Conservation (phyloP, 2,797 vertebrate species). For the Coregonus suidteri region DNA sequence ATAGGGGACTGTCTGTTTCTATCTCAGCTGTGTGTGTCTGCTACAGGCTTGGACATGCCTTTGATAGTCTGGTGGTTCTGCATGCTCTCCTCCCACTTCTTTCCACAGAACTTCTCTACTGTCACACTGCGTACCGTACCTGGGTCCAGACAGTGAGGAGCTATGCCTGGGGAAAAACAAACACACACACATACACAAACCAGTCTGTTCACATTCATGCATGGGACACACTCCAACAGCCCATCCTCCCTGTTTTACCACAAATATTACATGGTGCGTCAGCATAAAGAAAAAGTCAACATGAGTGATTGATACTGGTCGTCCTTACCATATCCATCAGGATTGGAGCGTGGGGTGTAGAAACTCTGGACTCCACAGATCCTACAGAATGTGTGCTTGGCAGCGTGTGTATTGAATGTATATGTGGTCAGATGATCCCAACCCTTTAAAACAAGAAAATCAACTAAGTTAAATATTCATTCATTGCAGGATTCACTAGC, state of each 20-base stretch:
- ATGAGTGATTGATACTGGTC: background rate
- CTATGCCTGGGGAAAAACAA: constrained; percentile 77
- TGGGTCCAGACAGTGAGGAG: constrained; percentile 90
- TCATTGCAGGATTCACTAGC: background rate
- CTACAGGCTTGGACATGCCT: constrained; percentile 83
- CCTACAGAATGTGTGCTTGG: constrained; percentile 95
- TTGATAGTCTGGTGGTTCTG: constrained; percentile 84
- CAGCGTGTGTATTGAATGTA: constrained; percentile 89
- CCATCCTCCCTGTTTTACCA: background rate
- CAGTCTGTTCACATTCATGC: background rate
- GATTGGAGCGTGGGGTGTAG: constrained; percentile 92
- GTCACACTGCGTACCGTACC: constrained; percentile 82
- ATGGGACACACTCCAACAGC: background rate
- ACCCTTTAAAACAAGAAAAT: constrained; percentile 73
- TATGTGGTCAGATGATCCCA: constrained; percentile 87
- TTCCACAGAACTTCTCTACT: constrained; percentile 86
- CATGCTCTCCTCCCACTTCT: constrained; percentile 91
- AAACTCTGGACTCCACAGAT: constrained; percentile 97
- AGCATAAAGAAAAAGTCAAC: background rate
- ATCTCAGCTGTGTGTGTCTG: constrained; percentile 8
- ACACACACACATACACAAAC: background rate
- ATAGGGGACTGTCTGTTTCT: background rate
- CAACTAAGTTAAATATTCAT: constrained; percentile 1
- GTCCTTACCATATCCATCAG: constrained; percentile 88
- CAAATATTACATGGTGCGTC: background rate